phyloP scores from a whole-genome alignment of 1,140 invertebrate species.

The Telenomus remus region DNA sequence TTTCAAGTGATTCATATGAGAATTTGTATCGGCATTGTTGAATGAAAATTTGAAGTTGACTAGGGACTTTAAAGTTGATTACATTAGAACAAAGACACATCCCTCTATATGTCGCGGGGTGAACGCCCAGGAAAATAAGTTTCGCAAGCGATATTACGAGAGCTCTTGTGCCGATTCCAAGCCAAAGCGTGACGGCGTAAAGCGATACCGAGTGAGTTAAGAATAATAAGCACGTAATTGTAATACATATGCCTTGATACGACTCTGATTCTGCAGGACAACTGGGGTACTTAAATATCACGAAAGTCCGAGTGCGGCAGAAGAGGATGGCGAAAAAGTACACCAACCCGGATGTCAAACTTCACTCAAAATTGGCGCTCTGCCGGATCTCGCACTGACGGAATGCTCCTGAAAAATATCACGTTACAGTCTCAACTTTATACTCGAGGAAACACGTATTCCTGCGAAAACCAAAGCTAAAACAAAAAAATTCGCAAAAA shows the following conservation, averaged over 20 bases:
- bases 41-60: no score
- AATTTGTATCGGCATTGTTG: background rate
- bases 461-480: background rate
- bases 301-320: constrained; percentile 11
- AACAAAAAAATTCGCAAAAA: no score
- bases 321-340: constrained; percentile 1
- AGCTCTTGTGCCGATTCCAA: constrained; percentile 43
- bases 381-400: constrained; percentile 12
- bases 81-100: constrained; percentile 42
- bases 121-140: constrained; percentile 54
- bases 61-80: constrained; percentile 16
- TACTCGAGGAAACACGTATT: constrained; percentile 2
- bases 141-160: constrained; percentile 57
- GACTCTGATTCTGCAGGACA: constrained; percentile 29
- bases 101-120: constrained; percentile 39
- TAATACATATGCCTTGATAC: constrained; percentile 44
- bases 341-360: constrained; percentile 18
- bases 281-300: constrained; percentile 22
- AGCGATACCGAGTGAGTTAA: constrained; percentile 49
- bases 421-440: constrained; percentile 12
- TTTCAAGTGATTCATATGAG: background rate
- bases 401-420: constrained; percentile 22
- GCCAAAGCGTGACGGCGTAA: constrained; percentile 51
- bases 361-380: constrained; percentile 19
- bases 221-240: constrained; percentile 57